Conservation (phyloP, 2,797 vertebrate genomes). For the Mus spretus region DNA sequence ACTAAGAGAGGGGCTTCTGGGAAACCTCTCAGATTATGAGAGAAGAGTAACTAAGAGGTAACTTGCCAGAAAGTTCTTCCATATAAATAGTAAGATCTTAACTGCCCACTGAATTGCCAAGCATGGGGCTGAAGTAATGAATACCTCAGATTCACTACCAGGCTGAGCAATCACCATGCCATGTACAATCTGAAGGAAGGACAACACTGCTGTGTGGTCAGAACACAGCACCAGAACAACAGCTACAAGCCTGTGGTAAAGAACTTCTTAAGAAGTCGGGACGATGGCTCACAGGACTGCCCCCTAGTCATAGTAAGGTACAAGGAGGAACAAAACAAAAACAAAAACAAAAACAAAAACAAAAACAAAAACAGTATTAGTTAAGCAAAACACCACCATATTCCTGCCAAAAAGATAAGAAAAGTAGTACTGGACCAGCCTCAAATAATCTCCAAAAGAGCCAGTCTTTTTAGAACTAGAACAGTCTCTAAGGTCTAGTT, state of each 20-base stretch:
- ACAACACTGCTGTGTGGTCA: no score
- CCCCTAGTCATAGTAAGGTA: background rate
- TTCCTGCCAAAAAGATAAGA: constrained; percentile 22
- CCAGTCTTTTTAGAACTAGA: background rate
- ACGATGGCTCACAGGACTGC: background rate
- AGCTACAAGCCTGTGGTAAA: background rate
- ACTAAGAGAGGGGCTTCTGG: background rate
- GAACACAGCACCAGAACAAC: no score
- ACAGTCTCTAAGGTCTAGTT: constrained; percentile 34
- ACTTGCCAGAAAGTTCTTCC: background rate
- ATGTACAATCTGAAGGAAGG: background rate
- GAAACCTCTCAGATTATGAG: constrained; percentile 10
- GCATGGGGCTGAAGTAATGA: background rate
- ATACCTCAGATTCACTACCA: constrained; percentile 12
- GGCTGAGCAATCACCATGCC: background rate
- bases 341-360: background rate
- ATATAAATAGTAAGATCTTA: background rate
- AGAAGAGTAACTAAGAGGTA: background rate
- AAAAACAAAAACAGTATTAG: background rate
- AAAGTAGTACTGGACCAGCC: constrained; percentile 13
- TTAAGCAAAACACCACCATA: constrained; percentile 57
- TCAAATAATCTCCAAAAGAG: constrained; percentile 16
- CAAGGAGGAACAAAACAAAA: no score
- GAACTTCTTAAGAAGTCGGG: background rate
- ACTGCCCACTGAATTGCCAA: background rate